These are phyloP conservation scores for Salminus brasiliensis DNA, from an alignment of 2,113 vertebrate genomes.

Conservation along the genomic window DNA sequence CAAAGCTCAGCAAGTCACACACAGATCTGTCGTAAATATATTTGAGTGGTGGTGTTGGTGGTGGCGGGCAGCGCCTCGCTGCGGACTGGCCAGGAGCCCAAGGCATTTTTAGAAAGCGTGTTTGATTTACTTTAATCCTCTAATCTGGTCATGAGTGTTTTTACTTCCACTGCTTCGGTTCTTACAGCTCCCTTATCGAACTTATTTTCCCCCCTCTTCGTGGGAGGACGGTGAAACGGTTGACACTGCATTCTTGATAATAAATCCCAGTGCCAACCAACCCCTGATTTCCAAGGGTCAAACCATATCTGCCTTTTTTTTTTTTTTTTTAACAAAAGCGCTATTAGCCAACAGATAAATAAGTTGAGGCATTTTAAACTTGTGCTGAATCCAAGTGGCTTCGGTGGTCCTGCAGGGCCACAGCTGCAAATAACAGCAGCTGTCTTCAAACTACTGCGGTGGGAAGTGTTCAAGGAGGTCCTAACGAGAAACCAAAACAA, in stretches of 20 bases:
- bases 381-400: neutral
- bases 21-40: neutral
- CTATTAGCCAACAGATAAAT: neutral
- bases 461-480: neutral
- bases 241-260: neutral
- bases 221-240: neutral
- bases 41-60: too few species aligned
- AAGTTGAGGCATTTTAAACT: neutral
- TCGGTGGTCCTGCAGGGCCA: constrained; percentile 11
- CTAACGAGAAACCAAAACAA: neutral
- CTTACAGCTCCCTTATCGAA: neutral
- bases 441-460: neutral
- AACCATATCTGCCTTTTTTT: neutral
- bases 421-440: neutral
- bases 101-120: neutral
- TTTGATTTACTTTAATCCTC: constrained; percentile 21
- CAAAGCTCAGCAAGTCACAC: neutral
- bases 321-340: too few species aligned
- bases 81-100: neutral
- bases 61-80: neutral
- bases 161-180: neutral
- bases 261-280: neutral
- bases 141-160: constrained; percentile 10
- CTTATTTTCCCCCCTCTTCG: neutral
- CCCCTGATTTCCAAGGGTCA: neutral